A percentile compares a stretch with the other conserved stretches of the same genome.
Conservation (phyloP, 2,797 vertebrate species). For the Myotis vivesi region DNA sequence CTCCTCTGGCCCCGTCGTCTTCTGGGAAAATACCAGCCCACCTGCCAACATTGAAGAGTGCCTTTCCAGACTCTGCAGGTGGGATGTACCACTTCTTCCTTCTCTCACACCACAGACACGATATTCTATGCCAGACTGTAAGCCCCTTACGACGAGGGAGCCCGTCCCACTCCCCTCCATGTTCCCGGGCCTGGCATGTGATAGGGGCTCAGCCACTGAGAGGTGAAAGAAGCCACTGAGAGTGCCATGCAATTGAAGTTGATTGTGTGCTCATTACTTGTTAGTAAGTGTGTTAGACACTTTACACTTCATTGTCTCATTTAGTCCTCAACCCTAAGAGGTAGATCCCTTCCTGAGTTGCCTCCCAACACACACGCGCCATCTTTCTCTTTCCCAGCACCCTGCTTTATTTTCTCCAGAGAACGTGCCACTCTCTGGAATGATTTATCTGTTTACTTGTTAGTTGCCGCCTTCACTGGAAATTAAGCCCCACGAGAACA, state of each 20-base stretch:
- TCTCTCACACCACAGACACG: not conserved
- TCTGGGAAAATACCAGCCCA: constrained; percentile 19
- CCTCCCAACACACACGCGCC: not conserved
- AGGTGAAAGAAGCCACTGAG: not conserved
- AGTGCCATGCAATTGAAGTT: not conserved
- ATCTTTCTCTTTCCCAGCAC: not conserved
- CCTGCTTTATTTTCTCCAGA: not conserved
- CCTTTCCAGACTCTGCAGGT: not conserved
- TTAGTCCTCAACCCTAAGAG: not conserved
- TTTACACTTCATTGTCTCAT: not conserved
- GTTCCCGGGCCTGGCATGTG: not conserved
- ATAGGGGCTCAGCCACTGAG: not conserved
- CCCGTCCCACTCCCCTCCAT: not conserved
- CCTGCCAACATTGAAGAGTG: not conserved
- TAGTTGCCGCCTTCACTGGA: not conserved
- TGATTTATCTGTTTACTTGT: not conserved
- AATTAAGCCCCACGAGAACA: not conserved
- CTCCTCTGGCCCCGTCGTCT: not conserved
- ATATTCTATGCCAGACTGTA: not conserved
- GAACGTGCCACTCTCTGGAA: not conserved
- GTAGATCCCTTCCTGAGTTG: not conserved
- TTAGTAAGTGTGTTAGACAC: not conserved
- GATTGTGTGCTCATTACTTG: not conserved
- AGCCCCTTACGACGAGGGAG: not conserved
- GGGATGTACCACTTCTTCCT: not conserved